These are phyloP conservation scores for Takifugu rubripes DNA, from an alignment of 2,797 vertebrate genomes.

Conservation along the genomic window DNA sequence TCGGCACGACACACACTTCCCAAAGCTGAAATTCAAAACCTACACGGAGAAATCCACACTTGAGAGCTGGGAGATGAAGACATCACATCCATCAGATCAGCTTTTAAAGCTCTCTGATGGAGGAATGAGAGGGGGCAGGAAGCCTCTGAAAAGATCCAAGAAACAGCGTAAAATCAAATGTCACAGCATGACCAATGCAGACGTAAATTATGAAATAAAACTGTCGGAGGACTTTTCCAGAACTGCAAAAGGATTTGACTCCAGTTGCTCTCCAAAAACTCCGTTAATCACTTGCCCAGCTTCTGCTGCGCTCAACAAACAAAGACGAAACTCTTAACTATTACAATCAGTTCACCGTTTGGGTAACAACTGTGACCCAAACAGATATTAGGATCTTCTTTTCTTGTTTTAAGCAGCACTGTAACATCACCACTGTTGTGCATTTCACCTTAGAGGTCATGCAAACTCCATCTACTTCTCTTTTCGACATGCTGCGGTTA, in stretches of 20 bases:
- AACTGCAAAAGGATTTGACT: constrained; percentile 39
- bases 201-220: constrained; percentile 68
- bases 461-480: no score
- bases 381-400: no score
- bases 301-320: constrained; percentile 13
- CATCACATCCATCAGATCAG: constrained; percentile 49
- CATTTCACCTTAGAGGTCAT: no score
- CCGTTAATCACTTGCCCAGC: constrained; percentile 18
- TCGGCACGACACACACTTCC: constrained; percentile 22
- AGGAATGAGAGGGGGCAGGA: constrained; percentile 44
- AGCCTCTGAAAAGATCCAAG: constrained; percentile 57
- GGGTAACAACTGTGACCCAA: not conserved
- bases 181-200: constrained; percentile 50
- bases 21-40: constrained; percentile 54
- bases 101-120: constrained; percentile 51
- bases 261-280: constrained; percentile 39
- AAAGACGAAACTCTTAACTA: no score
- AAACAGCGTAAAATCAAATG: constrained; percentile 66
- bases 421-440: no score
- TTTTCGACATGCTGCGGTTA: not conserved
- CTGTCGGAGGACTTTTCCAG: constrained; percentile 54
- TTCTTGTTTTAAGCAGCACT: no score
- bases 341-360: not conserved
- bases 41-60: constrained; percentile 51
- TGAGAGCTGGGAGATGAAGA: constrained; percentile 52